Percentiles rank a stretch among this genome's conserved stretches.
These are phyloP conservation scores for Bombus affinis DNA, from an alignment of 1,140 invertebrate species.

Conservation along the genomic window DNA sequence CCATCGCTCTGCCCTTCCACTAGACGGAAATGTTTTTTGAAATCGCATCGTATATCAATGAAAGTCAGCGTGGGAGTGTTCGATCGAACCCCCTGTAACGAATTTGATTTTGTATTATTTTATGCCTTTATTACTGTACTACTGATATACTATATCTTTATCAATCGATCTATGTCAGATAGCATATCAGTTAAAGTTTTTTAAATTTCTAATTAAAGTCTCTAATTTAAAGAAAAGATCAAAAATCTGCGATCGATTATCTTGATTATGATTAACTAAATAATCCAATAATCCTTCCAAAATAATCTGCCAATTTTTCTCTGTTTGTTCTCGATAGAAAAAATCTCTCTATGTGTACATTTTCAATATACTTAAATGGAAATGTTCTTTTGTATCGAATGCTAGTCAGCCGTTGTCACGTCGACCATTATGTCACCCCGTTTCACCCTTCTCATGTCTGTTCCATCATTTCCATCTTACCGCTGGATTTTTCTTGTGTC, in stretches of 20 bases:
- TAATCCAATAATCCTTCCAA: neutral
- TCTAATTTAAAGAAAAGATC: too few species aligned
- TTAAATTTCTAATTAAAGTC: too few species aligned
- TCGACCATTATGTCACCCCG: slow-evolving; percentile 53
- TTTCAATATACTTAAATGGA: slow-evolving; percentile 75
- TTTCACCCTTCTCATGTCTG: slow-evolving; percentile 27
- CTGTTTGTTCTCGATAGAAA: neutral
- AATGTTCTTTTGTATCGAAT: slow-evolving; percentile 56
- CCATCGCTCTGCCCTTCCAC: neutral
- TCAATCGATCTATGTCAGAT: too few species aligned
- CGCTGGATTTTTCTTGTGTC: slow-evolving; percentile 23
- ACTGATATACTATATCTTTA: too few species aligned
- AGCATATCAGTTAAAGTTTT: too few species aligned
- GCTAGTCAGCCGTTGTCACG: slow-evolving; percentile 51
- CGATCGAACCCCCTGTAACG: too few species aligned
- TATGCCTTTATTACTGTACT: too few species aligned
- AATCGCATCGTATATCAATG: too few species aligned
- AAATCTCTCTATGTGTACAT: slow-evolving; percentile 48
- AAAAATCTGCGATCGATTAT: neutral
- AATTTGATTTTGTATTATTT: too few species aligned
- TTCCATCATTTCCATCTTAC: slow-evolving; percentile 54
- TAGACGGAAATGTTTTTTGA: neutral
- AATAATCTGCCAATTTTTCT: neutral
- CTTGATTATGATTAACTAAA: too few species aligned
- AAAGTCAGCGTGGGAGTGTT: too few species aligned